Conservation (phyloP, 2,888 invertebrate genomes). For the Timema podura region DNA sequence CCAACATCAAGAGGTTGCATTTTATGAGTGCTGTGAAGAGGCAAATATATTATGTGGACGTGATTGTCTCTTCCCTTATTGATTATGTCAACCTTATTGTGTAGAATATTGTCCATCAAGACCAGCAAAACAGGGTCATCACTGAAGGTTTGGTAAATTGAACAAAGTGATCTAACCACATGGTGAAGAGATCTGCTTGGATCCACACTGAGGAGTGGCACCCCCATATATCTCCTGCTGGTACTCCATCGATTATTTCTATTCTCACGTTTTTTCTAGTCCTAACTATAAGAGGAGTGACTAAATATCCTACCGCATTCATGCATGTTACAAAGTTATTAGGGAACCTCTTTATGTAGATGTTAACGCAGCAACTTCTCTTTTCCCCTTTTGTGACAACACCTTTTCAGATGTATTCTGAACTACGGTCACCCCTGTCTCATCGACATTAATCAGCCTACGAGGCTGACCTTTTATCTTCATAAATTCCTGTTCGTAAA, state of each 20-base stretch:
- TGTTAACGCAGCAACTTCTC: conserved; percentile 4
- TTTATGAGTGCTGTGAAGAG: not conserved
- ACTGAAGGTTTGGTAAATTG: not conserved
- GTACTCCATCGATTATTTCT: not conserved
- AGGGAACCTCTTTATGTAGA: not conserved
- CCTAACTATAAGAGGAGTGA: not conserved
- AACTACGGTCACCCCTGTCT: not conserved
- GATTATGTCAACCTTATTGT: not conserved
- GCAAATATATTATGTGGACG: not conserved
- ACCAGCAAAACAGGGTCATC: not conserved
- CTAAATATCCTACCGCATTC: not conserved
- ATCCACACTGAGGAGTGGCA: not conserved
- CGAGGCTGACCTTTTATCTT: not conserved
- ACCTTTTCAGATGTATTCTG: conserved; percentile 1
- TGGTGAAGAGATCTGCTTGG: not conserved
- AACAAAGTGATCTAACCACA: not conserved
- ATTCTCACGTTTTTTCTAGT: not conserved
- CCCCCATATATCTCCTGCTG: not conserved
- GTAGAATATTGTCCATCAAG: not conserved
- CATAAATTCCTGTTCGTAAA: not conserved
- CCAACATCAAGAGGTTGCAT: not conserved
- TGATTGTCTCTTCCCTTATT: not conserved
- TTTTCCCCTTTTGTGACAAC: not conserved
- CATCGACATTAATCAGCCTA: no score
- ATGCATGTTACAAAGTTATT: not conserved